These are phyloP conservation scores for Mythimna vitellina DNA, from an alignment of 2,888 invertebrate genomes.

Conservation along the genomic window DNA sequence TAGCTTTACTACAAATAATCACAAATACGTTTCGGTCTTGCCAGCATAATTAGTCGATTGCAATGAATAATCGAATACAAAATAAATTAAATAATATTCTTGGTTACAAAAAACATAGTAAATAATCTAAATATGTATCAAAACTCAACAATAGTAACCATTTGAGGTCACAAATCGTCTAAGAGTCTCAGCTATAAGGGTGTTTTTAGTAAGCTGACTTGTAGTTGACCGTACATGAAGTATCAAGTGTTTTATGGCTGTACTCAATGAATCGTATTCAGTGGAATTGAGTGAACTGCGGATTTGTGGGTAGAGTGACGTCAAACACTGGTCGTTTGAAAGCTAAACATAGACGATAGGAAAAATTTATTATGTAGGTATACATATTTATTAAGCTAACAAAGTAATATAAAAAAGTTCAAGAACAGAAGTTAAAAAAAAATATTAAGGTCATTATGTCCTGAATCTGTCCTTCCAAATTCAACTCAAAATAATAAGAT, in stretches of 20 bases:
- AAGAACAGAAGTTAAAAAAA: neutral
- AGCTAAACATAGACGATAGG: neutral
- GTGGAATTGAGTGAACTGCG: slow-evolving; percentile 8
- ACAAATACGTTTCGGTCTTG: too few relatives aligned
- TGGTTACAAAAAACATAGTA: too few relatives aligned
- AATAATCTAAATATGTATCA: too few relatives aligned
- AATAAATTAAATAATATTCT: too few relatives aligned
- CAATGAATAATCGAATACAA: too few relatives aligned
- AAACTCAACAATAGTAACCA: too few relatives aligned
- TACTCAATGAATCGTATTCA: slow-evolving; percentile 10
- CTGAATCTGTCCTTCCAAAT: neutral
- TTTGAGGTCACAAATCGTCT: too few relatives aligned
- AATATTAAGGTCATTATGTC: neutral
- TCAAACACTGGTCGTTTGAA: neutral
- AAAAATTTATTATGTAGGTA: neutral
- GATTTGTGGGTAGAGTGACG: slow-evolving; percentile 25
- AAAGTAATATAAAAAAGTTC: too few relatives aligned
- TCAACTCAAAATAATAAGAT: neutral
- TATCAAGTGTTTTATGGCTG: slow-evolving; percentile 39
- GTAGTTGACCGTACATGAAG: neutral
- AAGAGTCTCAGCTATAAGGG: neutral
- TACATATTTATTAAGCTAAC: neutral
- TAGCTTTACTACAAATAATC: too few relatives aligned
- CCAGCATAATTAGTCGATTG: too few relatives aligned
- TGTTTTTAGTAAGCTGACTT: neutral